Percentiles rank a stretch among this genome's conserved stretches.
Conservation (phyloP, 1,140 invertebrate genomes). For the Maconellicoccus hirsutus region DNA sequence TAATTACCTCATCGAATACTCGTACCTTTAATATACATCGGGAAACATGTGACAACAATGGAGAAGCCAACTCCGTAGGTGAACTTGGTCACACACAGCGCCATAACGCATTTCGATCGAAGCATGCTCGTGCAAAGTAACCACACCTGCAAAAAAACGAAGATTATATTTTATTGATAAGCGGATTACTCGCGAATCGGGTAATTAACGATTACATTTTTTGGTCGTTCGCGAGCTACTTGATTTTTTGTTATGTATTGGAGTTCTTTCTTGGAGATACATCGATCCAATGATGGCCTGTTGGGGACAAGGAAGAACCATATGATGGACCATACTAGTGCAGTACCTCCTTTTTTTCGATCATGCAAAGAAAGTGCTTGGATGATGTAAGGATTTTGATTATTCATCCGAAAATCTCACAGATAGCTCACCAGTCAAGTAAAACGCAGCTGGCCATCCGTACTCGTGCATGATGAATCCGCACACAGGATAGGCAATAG, state of each 20-base stretch:
- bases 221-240: not conserved
- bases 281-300: not conserved
- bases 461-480: constrained; percentile 37
- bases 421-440: constrained; percentile 67
- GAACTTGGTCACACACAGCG: not conserved
- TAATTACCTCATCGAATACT: no score
- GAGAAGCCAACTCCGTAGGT: not conserved
- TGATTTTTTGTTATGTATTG: not conserved
- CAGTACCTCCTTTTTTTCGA: no score
- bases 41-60: not conserved
- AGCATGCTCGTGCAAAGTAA: not conserved
- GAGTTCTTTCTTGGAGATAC: not conserved
- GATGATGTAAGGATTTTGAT: no score
- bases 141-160: no score
- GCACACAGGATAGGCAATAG: constrained; percentile 39
- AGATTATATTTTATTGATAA: no score
- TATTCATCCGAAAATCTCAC: no score
- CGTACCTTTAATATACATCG: not conserved
- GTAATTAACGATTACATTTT: not conserved
- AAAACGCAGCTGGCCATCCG: constrained; percentile 80
- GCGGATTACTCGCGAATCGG: no score
- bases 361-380: no score
- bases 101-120: not conserved
- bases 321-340: not conserved
- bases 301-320: not conserved